These are phyloP conservation scores for Bombus huntii DNA, from an alignment of 1,140 invertebrate genomes.

Conservation along the genomic window DNA sequence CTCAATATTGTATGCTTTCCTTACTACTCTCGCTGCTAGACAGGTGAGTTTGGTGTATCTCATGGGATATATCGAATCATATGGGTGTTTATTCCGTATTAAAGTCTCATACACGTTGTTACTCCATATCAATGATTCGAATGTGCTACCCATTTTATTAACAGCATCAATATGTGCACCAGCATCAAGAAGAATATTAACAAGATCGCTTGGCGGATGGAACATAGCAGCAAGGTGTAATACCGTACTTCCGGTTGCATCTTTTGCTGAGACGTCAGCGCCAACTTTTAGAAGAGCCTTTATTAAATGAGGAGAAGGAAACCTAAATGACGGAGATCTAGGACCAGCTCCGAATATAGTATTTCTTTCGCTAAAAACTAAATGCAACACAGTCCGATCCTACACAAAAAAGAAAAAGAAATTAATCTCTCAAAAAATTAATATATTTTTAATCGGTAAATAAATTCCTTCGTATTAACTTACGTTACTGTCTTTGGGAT, in stretches of 20 bases:
- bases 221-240: conserved; percentile 89
- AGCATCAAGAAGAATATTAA: conserved; percentile 87
- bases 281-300: conserved; percentile 92
- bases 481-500: conserved; percentile 83
- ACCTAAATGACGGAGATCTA: conserved; percentile 89
- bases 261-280: conserved; percentile 89
- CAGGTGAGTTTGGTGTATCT: conserved; percentile 91
- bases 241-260: conserved; percentile 91
- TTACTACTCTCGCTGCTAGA: conserved; percentile 90
- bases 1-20: conserved; percentile 76
- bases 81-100: conserved; percentile 84
- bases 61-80: conserved; percentile 89
- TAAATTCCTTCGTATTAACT: conserved; percentile 3
- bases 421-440: neutral
- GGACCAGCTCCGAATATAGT: conserved; percentile 80
- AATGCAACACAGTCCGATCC: conserved; percentile 91
- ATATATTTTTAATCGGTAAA: neutral
- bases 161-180: conserved; percentile 95
- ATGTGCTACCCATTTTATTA: conserved; percentile 91
- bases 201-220: conserved; percentile 86
- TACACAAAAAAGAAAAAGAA: conserved; percentile 80
- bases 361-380: conserved; percentile 87
- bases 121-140: conserved; percentile 86
- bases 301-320: conserved; percentile 89
- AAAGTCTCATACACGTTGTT: conserved; percentile 89